Evolutionary conservation across 2,888 invertebrate species (phyloP).

Genomic region (Julus scandinavius): DNA sequence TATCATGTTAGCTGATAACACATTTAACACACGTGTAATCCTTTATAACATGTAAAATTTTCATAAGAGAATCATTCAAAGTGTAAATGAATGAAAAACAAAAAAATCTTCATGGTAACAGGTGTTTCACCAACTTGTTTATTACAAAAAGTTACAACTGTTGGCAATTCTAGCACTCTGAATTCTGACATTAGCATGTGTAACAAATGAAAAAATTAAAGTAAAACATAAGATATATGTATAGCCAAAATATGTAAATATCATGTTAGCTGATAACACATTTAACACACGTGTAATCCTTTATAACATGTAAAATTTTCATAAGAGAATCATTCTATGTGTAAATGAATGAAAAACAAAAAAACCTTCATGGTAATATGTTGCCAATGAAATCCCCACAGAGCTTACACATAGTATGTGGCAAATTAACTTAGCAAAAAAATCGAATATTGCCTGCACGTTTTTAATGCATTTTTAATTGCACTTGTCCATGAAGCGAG

Average conservation of each 20-base stretch:
- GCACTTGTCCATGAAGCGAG: neutral
- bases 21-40: no score
- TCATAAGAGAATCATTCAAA: neutral
- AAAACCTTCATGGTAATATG: neutral
- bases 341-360: neutral
- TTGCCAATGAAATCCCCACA: neutral
- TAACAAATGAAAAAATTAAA: no score
- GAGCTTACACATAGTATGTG: no score
- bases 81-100: neutral
- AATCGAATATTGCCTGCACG: neutral
- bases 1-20: no score
- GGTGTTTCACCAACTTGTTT: no score
- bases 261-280: no score
- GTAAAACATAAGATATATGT: no score
- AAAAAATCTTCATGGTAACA: neutral
- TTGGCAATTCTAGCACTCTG: no score
- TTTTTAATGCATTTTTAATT: constrained; percentile 28
- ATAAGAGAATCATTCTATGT: neutral
- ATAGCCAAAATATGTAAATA: no score
- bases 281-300: no score
- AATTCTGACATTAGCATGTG: no score
- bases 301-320: neutral
- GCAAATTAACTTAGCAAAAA: neutral
- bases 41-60: neutral
- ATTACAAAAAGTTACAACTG: no score